These are phyloP conservation scores for Mesoclemmys tuberculata DNA, from an alignment of 2,113 vertebrate genomes.

Conservation along the genomic window DNA sequence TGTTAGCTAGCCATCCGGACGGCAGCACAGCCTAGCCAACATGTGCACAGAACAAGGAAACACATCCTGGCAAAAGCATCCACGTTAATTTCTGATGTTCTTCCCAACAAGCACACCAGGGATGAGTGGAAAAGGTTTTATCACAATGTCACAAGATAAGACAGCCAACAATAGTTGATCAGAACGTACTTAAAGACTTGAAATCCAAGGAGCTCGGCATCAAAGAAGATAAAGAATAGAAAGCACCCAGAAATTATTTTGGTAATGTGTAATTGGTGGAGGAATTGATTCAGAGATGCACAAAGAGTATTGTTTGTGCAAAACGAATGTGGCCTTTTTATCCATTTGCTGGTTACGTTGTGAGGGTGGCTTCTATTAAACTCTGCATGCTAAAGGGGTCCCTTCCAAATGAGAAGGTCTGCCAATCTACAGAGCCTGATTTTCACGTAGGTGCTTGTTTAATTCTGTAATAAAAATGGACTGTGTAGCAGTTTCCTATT, in stretches of 20 bases:
- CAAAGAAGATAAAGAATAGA: neutral
- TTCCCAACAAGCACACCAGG: neutral
- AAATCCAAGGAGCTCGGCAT: neutral
- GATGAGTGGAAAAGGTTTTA: neutral
- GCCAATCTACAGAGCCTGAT: neutral
- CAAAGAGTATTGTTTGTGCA: neutral
- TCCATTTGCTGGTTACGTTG: neutral
- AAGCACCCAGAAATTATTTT: neutral
- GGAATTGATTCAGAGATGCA: neutral
- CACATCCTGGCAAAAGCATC: neutral
- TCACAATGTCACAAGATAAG: rapidly evolving
- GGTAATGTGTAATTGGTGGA: neutral
- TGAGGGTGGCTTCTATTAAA: neutral
- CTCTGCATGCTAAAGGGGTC: neutral
- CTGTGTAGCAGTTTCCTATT: neutral
- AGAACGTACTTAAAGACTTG: neutral
- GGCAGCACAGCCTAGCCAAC: neutral
- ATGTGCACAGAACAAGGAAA: neutral
- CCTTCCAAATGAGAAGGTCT: neutral
- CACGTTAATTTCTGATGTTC: neutral
- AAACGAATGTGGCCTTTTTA: neutral
- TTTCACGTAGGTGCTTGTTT: rapidly evolving
- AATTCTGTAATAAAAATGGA: neutral
- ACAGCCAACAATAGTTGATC: neutral
- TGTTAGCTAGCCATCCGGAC: neutral